Percentiles rank a stretch among this genome's conserved stretches.
phyloP scores from a whole-genome alignment of 2,888 invertebrate genomes.

The Acanthacorydalis orientalis region DNA sequence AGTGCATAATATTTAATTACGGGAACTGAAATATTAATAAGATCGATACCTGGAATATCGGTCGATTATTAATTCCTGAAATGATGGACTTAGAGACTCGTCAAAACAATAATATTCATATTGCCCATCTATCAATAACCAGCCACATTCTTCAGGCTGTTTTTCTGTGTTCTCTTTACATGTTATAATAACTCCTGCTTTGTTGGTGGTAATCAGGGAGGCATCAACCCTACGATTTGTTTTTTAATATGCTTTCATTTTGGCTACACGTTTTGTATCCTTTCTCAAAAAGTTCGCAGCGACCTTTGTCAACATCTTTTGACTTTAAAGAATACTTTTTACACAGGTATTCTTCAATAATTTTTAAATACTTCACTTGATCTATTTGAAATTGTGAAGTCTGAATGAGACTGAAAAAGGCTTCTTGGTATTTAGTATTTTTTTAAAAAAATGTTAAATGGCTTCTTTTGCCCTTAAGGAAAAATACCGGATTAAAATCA shows the following conservation, averaged over 20 bases:
- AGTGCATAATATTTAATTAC: too few species aligned
- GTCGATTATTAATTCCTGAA: too few species aligned
- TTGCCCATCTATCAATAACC: constrained; percentile 7
- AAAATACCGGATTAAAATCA: constrained; percentile 11
- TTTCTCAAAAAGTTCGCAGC: constrained; percentile 14
- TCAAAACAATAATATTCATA: constrained; percentile 9
- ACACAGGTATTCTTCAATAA: constrained; percentile 10
- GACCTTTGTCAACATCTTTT: constrained; percentile 12
- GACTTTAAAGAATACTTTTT: constrained; percentile 11
- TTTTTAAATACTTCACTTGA: constrained; percentile 8
- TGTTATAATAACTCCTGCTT: constrained; percentile 9
- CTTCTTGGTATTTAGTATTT: constrained; percentile 9
- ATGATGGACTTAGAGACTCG: constrained; percentile 7
- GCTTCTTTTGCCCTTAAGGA: constrained; percentile 10
- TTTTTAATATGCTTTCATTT: constrained; percentile 10
- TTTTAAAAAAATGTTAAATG: constrained; percentile 8
- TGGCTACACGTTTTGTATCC: constrained; percentile 11
- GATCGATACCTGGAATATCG: too few species aligned
- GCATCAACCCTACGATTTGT: constrained; percentile 10
- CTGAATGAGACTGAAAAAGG: constrained; percentile 8
- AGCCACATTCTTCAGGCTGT: constrained; percentile 8
- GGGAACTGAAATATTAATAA: too few species aligned
- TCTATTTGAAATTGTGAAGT: constrained; percentile 3
- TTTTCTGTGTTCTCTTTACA: constrained; percentile 6
- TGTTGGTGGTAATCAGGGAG: constrained; percentile 7